Evolutionary conservation across 2,113 vertebrate genomes (phyloP).

Genomic region (Hippocampus comes): DNA sequence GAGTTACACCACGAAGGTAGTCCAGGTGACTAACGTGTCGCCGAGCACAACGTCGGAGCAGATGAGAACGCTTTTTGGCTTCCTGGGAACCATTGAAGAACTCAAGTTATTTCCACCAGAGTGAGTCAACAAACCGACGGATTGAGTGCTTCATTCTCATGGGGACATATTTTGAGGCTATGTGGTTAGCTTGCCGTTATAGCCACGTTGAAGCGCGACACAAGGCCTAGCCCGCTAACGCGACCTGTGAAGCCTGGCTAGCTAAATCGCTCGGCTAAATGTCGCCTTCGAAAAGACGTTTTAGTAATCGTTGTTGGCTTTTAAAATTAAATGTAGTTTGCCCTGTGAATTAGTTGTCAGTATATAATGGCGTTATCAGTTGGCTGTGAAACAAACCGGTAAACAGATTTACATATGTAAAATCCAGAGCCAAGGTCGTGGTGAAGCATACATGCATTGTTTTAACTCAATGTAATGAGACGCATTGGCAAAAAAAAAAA

Average conservation of each 20-base stretch:
- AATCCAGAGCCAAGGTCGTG: neutral
- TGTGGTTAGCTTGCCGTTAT: neutral
- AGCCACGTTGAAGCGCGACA: neutral
- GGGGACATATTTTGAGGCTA: neutral
- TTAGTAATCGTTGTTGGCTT: neutral
- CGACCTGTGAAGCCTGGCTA: neutral
- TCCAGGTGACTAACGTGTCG: conserved; percentile 94
- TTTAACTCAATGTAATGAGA: too few species aligned
- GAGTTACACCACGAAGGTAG: conserved; percentile 86
- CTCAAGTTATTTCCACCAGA: conserved; percentile 88
- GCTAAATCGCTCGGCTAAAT: neutral
- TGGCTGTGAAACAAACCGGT: neutral
- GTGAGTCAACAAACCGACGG: conserved; percentile 68
- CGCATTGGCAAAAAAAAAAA: too few species aligned
- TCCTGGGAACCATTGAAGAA: conserved; percentile 90
- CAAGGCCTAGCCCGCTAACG: neutral
- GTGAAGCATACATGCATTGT: neutral
- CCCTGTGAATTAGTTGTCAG: neutral
- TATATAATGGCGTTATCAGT: neutral
- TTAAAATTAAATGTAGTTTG: too few species aligned
- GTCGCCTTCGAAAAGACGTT: neutral
- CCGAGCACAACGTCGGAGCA: conserved; percentile 92
- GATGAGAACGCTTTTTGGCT: conserved; percentile 91
- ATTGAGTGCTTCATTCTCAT: neutral
- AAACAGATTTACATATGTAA: neutral